These are phyloP conservation scores for Psilopsiagon aurifrons DNA, from an alignment of 2,113 vertebrate genomes.

Conservation along the genomic window DNA sequence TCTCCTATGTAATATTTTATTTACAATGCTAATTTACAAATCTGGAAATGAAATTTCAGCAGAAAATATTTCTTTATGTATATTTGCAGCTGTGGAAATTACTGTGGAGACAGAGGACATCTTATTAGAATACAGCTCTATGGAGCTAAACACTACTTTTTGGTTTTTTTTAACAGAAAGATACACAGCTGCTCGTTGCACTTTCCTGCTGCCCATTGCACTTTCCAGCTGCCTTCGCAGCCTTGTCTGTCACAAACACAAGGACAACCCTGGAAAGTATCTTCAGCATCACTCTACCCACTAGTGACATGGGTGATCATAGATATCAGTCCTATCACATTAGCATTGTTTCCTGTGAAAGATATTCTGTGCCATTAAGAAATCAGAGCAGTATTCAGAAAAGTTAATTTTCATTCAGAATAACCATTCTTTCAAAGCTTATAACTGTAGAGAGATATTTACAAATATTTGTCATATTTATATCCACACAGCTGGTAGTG, in stretches of 20 bases:
- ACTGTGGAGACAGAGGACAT: background rate
- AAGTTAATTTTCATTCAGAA: background rate
- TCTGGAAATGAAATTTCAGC: background rate
- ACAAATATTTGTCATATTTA: background rate
- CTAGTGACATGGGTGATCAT: background rate
- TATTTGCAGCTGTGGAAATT: background rate
- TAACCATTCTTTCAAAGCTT: background rate
- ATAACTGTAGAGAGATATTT: background rate
- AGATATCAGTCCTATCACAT: background rate
- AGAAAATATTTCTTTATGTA: background rate
- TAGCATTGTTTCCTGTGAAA: background rate
- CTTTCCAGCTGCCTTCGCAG: background rate
- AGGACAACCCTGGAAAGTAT: background rate
- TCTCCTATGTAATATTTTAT: background rate
- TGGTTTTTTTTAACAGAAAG: background rate
- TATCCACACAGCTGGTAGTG: background rate
- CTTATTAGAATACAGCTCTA: background rate
- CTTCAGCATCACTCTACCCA: background rate
- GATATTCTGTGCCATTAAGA: background rate
- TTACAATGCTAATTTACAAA: background rate
- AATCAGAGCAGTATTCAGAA: background rate
- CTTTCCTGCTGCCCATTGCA: background rate
- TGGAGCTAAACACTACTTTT: background rate
- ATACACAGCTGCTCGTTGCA: fast-evolving
- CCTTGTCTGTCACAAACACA: background rate